phyloP scores from a whole-genome alignment of 2,888 invertebrate genomes.

The Cheilosia variabilis region DNA sequence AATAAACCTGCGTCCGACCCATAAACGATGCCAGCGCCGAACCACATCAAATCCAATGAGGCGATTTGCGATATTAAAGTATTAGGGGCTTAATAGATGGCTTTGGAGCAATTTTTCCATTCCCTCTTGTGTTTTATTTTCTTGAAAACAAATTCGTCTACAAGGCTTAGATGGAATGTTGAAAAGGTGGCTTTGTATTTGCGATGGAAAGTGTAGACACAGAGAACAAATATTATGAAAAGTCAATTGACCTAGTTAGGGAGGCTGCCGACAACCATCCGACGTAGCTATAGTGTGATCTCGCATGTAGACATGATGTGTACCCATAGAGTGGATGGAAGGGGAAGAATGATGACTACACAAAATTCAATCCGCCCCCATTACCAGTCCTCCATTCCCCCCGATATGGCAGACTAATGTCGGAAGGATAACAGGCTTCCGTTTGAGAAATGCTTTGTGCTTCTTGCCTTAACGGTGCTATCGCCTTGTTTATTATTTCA shows the following conservation, averaged over 20 bases:
- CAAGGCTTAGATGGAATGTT: constrained; percentile 17
- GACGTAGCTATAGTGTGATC: background rate
- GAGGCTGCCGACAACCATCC: constrained; percentile 1
- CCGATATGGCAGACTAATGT: constrained; percentile 33
- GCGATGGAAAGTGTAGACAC: constrained; percentile 15
- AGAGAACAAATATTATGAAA: constrained; percentile 62
- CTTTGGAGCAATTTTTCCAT: constrained; percentile 19
- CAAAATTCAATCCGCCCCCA: constrained; percentile 45
- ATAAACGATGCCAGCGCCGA: constrained; percentile 19
- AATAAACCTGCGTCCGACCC: constrained; percentile 16
- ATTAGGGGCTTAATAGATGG: constrained; percentile 47
- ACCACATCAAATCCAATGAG: constrained; percentile 29
- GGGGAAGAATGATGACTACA: constrained; percentile 54
- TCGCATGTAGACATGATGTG: background rate
- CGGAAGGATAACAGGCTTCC: constrained; percentile 57
- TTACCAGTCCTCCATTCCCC: constrained; percentile 28
- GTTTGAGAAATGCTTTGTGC: constrained; percentile 29
- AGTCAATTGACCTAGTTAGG: constrained; percentile 64
- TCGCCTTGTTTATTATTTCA: constrained; percentile 66
- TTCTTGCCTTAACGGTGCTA: constrained; percentile 49
- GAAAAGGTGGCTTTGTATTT: constrained; percentile 27
- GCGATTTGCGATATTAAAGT: constrained; percentile 46
- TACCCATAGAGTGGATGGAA: background rate
- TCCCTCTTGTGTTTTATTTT: background rate
- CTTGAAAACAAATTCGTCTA: constrained; percentile 38